Evolutionary conservation across 2,888 invertebrate species (phyloP).

Genomic region (Ectemnius lituratus): DNA sequence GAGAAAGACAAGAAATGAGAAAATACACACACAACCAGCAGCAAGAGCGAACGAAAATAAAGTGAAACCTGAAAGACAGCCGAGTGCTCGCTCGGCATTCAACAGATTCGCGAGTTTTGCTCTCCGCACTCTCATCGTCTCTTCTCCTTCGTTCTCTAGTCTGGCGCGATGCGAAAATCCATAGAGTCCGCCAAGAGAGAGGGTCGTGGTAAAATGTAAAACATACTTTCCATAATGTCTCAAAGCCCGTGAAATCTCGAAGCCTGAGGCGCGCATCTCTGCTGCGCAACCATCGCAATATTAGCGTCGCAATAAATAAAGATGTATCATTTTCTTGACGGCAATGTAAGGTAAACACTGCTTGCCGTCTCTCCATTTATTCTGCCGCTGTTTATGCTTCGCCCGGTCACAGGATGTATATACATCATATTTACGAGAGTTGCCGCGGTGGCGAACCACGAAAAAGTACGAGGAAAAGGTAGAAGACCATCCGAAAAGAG

Average conservation of each 20-base stretch:
- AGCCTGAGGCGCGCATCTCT: neutral
- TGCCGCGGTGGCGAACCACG: conserved; percentile 22
- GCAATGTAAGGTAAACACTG: conserved; percentile 39
- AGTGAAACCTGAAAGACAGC: neutral
- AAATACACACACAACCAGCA: neutral
- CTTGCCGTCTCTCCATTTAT: conserved; percentile 45
- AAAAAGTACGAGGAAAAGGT: neutral
- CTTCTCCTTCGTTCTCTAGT: too few species aligned
- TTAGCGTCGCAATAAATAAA: conserved; percentile 54
- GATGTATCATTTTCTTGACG: conserved; percentile 49
- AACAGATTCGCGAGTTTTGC: too few species aligned
- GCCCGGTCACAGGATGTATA: conserved; percentile 54
- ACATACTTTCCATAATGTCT: conserved; percentile 1
- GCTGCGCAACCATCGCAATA: conserved; percentile 23
- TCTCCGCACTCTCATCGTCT: too few species aligned
- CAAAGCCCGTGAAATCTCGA: conserved; percentile 1
- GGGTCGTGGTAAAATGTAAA: neutral
- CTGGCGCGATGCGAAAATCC: too few species aligned
- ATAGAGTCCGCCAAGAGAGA: too few species aligned
- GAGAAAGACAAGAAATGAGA: neutral
- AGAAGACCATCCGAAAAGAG: too few species aligned
- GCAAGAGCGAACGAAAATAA: neutral
- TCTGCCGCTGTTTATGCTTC: conserved; percentile 64
- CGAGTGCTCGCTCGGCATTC: neutral
- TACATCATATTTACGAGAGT: conserved; percentile 67